Conservation (phyloP, 1,140 invertebrate species). For the Chelonus insularis region DNA sequence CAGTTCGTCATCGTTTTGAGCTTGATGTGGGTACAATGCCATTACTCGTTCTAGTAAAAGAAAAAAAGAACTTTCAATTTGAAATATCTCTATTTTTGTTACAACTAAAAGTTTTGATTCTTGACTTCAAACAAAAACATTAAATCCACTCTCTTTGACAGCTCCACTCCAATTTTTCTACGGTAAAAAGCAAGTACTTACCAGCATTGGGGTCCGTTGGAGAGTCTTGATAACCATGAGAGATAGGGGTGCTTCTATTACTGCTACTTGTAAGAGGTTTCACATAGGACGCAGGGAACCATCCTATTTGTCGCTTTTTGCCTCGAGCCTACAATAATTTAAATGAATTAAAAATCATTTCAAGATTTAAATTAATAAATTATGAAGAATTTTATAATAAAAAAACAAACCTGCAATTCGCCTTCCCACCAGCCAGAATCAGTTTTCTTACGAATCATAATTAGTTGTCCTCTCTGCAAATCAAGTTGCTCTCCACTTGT, state of each 20-base stretch:
- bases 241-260: slow-evolving; percentile 73
- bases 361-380: too few relatives aligned
- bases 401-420: slow-evolving; percentile 77
- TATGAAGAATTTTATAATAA: too few relatives aligned
- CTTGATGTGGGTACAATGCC: slow-evolving; percentile 89
- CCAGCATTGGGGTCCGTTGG: slow-evolving; percentile 58
- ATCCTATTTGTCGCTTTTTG: slow-evolving; percentile 92
- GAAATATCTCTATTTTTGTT: not conserved
- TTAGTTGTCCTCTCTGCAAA: slow-evolving; percentile 88
- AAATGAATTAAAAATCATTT: too few relatives aligned
- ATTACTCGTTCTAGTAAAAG: slow-evolving; percentile 79
- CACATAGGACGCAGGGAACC: slow-evolving; percentile 97
- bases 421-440: slow-evolving; percentile 99
- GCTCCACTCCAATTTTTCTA: not conserved
- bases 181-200: slow-evolving; percentile 31
- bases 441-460: slow-evolving; percentile 95
- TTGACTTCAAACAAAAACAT: not conserved
- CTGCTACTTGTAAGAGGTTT: slow-evolving; percentile 76
- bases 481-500: slow-evolving; percentile 89
- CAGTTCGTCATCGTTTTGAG: slow-evolving; percentile 92
- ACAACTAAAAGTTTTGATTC: not conserved
- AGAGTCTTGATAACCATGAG: slow-evolving; percentile 64
- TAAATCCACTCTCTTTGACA: not conserved
- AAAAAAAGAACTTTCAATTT: slow-evolving; percentile 19
- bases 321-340: slow-evolving; percentile 73